phyloP scores from a whole-genome alignment of 2,113 vertebrate species.

The Cyprinodon variegatus region DNA sequence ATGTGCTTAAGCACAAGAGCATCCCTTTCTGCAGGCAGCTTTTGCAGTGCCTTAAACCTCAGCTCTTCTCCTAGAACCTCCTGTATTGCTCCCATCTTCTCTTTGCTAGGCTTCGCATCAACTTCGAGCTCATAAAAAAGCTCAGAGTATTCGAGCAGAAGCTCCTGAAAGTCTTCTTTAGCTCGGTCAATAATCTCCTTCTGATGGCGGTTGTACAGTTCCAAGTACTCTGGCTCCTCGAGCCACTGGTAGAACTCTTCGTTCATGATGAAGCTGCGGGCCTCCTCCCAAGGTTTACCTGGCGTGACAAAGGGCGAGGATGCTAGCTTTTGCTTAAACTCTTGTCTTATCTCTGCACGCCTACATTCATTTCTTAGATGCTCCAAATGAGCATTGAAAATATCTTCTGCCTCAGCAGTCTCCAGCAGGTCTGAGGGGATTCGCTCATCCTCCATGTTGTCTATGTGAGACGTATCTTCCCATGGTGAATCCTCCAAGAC shows the following conservation, averaged over 20 bases:
- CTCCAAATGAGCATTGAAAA: conserved; percentile 89
- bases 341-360: conserved; percentile 88
- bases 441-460: conserved; percentile 88
- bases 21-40: conserved; percentile 95
- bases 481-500: conserved; percentile 95
- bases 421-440: conserved; percentile 95
- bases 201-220: conserved; percentile 94
- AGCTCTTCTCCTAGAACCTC: conserved; percentile 94
- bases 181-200: conserved; percentile 95
- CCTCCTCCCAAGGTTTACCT: conserved; percentile 97
- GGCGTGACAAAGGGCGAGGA: conserved; percentile 93
- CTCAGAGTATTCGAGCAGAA: conserved; percentile 95
- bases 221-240: conserved; percentile 91
- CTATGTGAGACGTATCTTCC: conserved; percentile 91
- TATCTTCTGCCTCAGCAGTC: conserved; percentile 84
- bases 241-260: conserved; percentile 97
- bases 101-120: conserved; percentile 97
- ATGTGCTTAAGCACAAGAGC: conserved; percentile 96
- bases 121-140: conserved; percentile 97
- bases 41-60: conserved; percentile 91
- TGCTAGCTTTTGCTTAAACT: conserved; percentile 90
- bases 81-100: conserved; percentile 99
- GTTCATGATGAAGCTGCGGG: conserved; percentile 97
- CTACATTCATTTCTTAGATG: conserved; percentile 90
- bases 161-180: conserved; percentile 97